These are phyloP conservation scores for Bibio marci DNA, from an alignment of 2,888 invertebrate genomes.

Conservation along the genomic window DNA sequence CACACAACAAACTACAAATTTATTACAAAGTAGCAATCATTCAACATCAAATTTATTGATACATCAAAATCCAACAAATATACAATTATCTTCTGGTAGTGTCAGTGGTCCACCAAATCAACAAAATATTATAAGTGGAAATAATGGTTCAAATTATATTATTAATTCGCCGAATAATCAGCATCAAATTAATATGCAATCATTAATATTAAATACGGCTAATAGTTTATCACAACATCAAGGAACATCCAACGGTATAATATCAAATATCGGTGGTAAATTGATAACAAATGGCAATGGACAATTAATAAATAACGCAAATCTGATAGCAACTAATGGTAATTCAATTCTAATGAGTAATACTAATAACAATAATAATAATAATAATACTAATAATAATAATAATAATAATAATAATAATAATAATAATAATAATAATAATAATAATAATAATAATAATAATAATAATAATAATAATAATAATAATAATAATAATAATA, in stretches of 20 bases:
- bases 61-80: background rate
- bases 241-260: slow-evolving; percentile 9
- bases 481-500: too few species aligned
- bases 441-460: too few species aligned
- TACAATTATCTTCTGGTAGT: slow-evolving; percentile 5
- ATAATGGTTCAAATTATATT: slow-evolving; percentile 10
- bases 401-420: too few species aligned
- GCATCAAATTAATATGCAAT: slow-evolving; percentile 7
- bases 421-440: too few species aligned
- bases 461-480: too few species aligned
- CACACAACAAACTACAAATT: slow-evolving; percentile 3
- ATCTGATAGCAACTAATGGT: slow-evolving; percentile 5
- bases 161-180: slow-evolving; percentile 11
- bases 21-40: slow-evolving; percentile 6
- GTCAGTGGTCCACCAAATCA: slow-evolving; percentile 8
- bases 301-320: slow-evolving; percentile 6
- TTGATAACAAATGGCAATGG: slow-evolving; percentile 8
- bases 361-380: too few species aligned
- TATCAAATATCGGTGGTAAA: slow-evolving; percentile 10
- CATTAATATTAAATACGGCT: slow-evolving; percentile 10
- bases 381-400: too few species aligned
- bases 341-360: too few species aligned
- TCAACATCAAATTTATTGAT: too few species aligned
- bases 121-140: slow-evolving; percentile 10
- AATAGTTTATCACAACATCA: background rate